A percentile compares a stretch with the other conserved stretches of the same genome.
Conservation (phyloP, 2,797 vertebrate species). For the Lacerta agilis region DNA sequence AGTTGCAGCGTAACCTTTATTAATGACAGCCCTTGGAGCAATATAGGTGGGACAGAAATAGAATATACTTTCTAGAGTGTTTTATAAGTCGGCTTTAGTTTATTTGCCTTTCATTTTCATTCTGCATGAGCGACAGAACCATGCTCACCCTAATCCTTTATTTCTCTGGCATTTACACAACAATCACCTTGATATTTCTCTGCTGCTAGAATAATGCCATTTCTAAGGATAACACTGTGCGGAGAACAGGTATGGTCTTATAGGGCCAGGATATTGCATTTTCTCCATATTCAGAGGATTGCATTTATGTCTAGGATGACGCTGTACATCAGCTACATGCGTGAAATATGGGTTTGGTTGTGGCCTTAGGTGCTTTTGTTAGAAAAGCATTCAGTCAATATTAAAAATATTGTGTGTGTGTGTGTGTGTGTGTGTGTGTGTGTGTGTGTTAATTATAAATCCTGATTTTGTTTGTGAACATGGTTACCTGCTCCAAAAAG, state of each 20-base stretch:
- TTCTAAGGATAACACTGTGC: neutral
- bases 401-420: neutral
- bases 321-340: neutral
- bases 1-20: neutral
- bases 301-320: neutral
- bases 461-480: too few relatives aligned
- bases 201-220: neutral
- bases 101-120: conserved; percentile 36
- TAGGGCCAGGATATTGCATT: neutral
- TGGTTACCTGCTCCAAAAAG: neutral
- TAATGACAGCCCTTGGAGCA: neutral
- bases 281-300: too few relatives aligned
- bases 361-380: neutral
- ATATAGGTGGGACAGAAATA: neutral
- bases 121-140: neutral
- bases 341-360: neutral
- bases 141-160: conserved; percentile 11
- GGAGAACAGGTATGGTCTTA: neutral
- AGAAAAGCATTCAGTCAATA: neutral
- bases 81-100: conserved; percentile 32
- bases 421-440: neutral
- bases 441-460: too few relatives aligned
- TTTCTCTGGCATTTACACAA: conserved; percentile 36
- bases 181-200: neutral
- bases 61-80: neutral